Percentiles rank a stretch among this genome's conserved stretches.
These are phyloP conservation scores for Xiphophorus couchianus DNA, from an alignment of 2,113 vertebrate genomes.

Conservation along the genomic window DNA sequence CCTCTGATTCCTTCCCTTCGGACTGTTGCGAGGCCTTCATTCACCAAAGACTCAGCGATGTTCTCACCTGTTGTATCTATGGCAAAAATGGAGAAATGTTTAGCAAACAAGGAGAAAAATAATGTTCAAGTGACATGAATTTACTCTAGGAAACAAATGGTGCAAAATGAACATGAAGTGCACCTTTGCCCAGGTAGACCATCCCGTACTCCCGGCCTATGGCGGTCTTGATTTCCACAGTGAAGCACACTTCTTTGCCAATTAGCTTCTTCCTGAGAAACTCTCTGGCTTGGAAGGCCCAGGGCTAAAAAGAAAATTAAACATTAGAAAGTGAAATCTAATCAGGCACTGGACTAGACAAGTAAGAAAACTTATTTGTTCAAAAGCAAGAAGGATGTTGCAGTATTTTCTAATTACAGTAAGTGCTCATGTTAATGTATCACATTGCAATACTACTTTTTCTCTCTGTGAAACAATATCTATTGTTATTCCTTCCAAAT, in stretches of 20 bases:
- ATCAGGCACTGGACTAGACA: background rate
- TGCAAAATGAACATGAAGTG: background rate
- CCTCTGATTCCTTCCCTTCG: slow-evolving; percentile 94
- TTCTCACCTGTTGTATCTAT: slow-evolving; percentile 92
- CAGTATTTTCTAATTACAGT: background rate
- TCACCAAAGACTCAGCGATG: slow-evolving; percentile 91
- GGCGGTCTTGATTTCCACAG: slow-evolving; percentile 90
- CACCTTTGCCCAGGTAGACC: slow-evolving; percentile 92
- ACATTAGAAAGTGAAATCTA: background rate
- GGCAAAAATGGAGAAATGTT: slow-evolving; percentile 1
- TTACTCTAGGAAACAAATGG: background rate
- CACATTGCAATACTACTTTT: background rate
- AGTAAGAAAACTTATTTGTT: background rate
- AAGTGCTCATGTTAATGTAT: background rate
- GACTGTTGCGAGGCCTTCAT: slow-evolving; percentile 89
- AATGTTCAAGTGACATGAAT: background rate
- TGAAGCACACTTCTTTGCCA: slow-evolving; percentile 98
- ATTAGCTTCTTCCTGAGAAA: slow-evolving; percentile 97
- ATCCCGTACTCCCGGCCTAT: slow-evolving; percentile 93
- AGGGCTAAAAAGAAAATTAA: slow-evolving; percentile 80
- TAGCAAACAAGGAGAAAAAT: background rate
- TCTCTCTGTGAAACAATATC: no score
- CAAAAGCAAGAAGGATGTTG: background rate
- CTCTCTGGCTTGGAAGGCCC: slow-evolving; percentile 95
- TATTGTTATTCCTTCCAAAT: no score